phyloP scores from a whole-genome alignment of 1,140 invertebrate genomes.

The Drosophila nigrodunni region DNA sequence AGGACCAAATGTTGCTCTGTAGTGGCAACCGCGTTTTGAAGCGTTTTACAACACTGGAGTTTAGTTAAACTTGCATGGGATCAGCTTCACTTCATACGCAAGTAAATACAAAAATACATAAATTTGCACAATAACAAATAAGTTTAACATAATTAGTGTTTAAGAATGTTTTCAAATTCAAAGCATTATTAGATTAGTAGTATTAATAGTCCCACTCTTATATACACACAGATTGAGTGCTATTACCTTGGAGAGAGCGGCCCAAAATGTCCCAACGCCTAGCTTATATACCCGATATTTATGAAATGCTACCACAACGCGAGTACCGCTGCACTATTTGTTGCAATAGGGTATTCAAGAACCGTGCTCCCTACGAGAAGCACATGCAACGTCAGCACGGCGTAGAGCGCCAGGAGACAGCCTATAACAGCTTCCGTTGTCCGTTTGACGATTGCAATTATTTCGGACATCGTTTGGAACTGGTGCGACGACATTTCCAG shows the following conservation, averaged over 20 bases:
- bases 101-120: no score
- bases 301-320: constrained; percentile 27
- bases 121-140: no score
- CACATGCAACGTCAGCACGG: constrained; percentile 32
- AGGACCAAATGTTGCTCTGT: no score
- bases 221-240: not conserved
- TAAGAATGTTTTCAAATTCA: no score
- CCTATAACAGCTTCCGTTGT: not conserved
- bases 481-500: constrained; percentile 39
- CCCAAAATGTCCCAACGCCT: not conserved
- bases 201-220: not conserved
- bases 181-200: no score
- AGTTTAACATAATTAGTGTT: no score
- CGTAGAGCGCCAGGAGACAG: not conserved
- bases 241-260: not conserved
- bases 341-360: constrained; percentile 44
- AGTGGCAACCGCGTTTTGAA: no score
- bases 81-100: no score
- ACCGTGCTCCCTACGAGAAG: constrained; percentile 18
- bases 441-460: not conserved
- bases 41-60: no score
- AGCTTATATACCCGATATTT: not conserved
- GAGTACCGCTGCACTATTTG: constrained; percentile 29
- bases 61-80: no score
- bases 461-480: not conserved